These are phyloP conservation scores for Thryonomys swinderianus DNA, from an alignment of 2,113 vertebrate genomes.

Conservation along the genomic window DNA sequence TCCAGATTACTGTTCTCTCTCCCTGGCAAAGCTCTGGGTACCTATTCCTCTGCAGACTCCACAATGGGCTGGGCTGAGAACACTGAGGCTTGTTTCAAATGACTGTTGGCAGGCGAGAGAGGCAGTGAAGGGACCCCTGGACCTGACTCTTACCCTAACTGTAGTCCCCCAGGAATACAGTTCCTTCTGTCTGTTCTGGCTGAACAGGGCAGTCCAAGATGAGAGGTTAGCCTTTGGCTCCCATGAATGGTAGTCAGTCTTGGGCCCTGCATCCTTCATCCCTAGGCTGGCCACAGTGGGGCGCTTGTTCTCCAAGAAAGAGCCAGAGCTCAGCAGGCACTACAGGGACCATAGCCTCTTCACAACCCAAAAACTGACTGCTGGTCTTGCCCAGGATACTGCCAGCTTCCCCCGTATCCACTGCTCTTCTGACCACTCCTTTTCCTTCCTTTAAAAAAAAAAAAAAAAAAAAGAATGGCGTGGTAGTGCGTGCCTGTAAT, in stretches of 20 bases:
- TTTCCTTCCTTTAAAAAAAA: background rate
- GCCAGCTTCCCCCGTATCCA: background rate
- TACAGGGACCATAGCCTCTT: background rate
- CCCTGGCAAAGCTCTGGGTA: background rate
- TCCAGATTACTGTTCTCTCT: background rate
- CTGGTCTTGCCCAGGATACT: background rate
- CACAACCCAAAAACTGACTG: background rate
- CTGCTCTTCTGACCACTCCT: background rate
- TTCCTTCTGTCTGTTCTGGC: background rate
- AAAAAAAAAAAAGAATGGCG: background rate
- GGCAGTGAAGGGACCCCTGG: background rate
- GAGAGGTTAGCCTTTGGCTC: background rate
- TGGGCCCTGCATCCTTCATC: background rate
- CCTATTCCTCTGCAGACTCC: background rate
- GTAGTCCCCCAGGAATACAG: background rate
- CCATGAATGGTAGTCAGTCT: background rate
- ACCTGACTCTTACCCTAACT: background rate
- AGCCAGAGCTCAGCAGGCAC: background rate
- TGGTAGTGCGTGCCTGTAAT: background rate
- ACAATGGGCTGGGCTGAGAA: background rate
- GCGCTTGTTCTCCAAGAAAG: background rate
- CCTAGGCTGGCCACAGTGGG: constrained; percentile 35
- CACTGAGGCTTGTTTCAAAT: background rate
- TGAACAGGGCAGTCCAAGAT: background rate
- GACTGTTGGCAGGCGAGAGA: background rate